Evolutionary conservation across 1,140 invertebrate species (phyloP), one percentile per base, ranked within the genome.

Genomic region (Caligus rogercresseyi): DNA sequence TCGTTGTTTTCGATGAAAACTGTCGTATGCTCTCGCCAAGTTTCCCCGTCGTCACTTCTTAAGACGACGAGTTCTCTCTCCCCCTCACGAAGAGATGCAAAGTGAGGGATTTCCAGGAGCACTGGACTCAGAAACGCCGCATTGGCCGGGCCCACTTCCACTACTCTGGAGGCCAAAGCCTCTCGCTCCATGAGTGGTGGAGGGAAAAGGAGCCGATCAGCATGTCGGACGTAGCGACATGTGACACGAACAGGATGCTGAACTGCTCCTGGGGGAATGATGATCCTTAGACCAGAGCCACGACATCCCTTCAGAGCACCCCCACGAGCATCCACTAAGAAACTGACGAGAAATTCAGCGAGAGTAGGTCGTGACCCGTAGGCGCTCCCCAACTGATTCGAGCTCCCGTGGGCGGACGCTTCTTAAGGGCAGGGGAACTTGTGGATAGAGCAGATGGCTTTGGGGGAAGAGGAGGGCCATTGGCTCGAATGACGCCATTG

Each of bases 261-360:
- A 19, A 57, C 55, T 21, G 55, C 58, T 4, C 26, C 26, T 11
- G 25, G 58, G 2, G 61, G 61, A 2, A 63, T 63, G 15, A 63
- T 53, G 15, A 63, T 16, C 1, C 61, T 20, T 13, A 63, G 18
- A 1, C 61, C 61, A 24, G 51, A 63, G 15, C 52, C 51, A 16
- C 61, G 51, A 56, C 20, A 23, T 2, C 61, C 61, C 16, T 16
- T 63, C 52, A 63, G n/a, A 20, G 61, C 61, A n/a, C 61, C 61
- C 25, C 61, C 61, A 1, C 61, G 15, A 15, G 52, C 54, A 54
- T 63, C 61, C 1, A 63, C 61, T 15, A 63, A 25, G 23, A 63
- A 63, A 26, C 61, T 63, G 16, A 56, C 51, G 2, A 63, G 25
- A 25, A 63, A 63, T 26, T 55, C 61, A 13, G 54, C 43, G 3